phyloP scores from a whole-genome alignment of 2,888 invertebrate genomes.

The Aphodius granarius region DNA sequence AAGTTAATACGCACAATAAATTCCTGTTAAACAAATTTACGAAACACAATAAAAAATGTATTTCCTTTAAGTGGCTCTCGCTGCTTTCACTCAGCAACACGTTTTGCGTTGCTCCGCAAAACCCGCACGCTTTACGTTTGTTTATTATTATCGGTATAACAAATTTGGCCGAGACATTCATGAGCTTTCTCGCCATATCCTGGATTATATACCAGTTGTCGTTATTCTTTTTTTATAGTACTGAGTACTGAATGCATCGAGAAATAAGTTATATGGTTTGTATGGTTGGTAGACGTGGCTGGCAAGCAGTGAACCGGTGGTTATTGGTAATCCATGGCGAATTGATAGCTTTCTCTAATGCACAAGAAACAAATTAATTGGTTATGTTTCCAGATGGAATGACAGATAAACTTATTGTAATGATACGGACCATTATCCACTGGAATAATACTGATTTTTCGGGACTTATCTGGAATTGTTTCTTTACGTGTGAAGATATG shows the following conservation, averaged over 20 bases:
- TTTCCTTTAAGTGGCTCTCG: not conserved
- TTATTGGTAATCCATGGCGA: slow-evolving; percentile 8
- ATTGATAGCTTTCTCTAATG: slow-evolving; percentile 20
- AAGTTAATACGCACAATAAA: not conserved
- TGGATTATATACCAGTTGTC: not conserved
- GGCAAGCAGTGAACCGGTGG: not conserved
- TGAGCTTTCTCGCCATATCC: not conserved
- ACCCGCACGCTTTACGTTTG: not conserved
- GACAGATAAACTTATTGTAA: not conserved
- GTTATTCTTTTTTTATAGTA: not conserved
- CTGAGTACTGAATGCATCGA: not conserved
- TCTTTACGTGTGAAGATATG: no score
- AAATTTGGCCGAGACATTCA: not conserved
- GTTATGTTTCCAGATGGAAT: slow-evolving; percentile 7
- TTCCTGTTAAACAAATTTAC: not conserved
- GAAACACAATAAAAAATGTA: not conserved
- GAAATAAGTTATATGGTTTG: not conserved
- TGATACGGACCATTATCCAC: not conserved
- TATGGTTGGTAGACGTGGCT: not conserved
- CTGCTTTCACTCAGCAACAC: not conserved
- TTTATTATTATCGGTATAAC: not conserved
- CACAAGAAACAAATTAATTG: slow-evolving; percentile 21
- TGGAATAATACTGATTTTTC: not conserved
- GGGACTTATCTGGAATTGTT: not conserved
- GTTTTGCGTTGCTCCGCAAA: not conserved